These are phyloP conservation scores for Dryobates pubescens DNA, from an alignment of 2,797 vertebrate genomes.

Conservation along the genomic window DNA sequence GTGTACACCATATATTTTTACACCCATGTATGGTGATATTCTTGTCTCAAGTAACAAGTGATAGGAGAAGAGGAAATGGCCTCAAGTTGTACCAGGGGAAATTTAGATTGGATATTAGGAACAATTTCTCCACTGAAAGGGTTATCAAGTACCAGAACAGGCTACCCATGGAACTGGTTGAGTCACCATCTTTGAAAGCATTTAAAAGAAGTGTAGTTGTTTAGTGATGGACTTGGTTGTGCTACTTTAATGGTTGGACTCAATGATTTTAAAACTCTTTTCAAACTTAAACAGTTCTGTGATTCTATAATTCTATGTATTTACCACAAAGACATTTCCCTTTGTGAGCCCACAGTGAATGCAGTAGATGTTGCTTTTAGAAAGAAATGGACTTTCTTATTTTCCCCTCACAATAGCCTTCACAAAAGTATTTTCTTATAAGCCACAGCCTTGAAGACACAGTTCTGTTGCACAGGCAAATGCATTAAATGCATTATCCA, in stretches of 20 bases:
- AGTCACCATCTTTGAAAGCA: not conserved
- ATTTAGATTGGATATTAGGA: not conserved
- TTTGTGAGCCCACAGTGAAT: not conserved
- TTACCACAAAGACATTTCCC: not conserved
- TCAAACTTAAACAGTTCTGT: not conserved
- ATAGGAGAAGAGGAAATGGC: not conserved
- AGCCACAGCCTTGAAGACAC: not conserved
- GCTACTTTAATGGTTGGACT: not conserved
- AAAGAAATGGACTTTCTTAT: not conserved
- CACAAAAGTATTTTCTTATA: not conserved
- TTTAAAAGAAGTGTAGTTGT: not conserved
- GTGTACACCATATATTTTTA: not conserved
- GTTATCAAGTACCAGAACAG: not conserved
- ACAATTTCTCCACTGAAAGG: not conserved
- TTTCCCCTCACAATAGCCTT: not conserved
- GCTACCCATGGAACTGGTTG: not conserved
- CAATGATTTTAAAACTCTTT: not conserved
- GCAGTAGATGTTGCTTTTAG: fast-evolving
- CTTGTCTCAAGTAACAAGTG: not conserved
- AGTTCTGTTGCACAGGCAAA: not conserved
- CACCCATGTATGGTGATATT: not conserved
- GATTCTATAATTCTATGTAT: not conserved
- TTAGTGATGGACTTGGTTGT: not conserved
- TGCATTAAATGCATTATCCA: not conserved
- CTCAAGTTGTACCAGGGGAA: not conserved